A percentile compares a stretch with the other conserved stretches of the same genome.
Evolutionary conservation across 2,888 invertebrate genomes (phyloP).

Genomic region (Sarcophaga caerulescens): DNA sequence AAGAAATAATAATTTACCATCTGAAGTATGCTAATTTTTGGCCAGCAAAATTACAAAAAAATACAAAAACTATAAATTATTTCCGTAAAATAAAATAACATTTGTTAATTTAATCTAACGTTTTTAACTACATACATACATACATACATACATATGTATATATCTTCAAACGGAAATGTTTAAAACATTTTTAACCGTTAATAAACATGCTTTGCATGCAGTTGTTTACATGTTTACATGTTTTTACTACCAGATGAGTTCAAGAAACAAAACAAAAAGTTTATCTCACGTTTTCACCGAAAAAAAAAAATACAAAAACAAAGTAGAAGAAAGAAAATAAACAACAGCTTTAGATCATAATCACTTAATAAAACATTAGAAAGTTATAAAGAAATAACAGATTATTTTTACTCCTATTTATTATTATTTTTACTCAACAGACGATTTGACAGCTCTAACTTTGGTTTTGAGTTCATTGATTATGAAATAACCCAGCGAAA

Average conservation of each 20-base stretch:
- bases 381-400: not conserved
- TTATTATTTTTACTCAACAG: too few relatives aligned
- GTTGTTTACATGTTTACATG: too few relatives aligned
- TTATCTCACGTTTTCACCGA: slow-evolving; percentile 2
- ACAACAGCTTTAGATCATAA: not conserved
- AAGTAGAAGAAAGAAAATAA: not conserved
- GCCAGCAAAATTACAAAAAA: not conserved
- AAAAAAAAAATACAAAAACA: not conserved
- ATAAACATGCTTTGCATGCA: too few relatives aligned
- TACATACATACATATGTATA: not conserved
- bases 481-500: too few relatives aligned
- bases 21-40: not conserved
- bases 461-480: too few relatives aligned
- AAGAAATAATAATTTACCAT: not conserved
- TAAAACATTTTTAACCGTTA: too few relatives aligned
- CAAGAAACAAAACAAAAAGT: too few relatives aligned
- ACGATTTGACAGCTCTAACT: not conserved
- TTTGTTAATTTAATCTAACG: not conserved
- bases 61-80: slow-evolving; percentile 11
- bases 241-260: too few relatives aligned
- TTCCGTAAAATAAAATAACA: slow-evolving; percentile 18
- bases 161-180: not conserved
- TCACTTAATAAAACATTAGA: slow-evolving; percentile 9
- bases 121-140: not conserved
- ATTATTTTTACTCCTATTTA: not conserved